Conservation (phyloP, 1,140 invertebrate genomes). For the Zelostemma sp. region DNA sequence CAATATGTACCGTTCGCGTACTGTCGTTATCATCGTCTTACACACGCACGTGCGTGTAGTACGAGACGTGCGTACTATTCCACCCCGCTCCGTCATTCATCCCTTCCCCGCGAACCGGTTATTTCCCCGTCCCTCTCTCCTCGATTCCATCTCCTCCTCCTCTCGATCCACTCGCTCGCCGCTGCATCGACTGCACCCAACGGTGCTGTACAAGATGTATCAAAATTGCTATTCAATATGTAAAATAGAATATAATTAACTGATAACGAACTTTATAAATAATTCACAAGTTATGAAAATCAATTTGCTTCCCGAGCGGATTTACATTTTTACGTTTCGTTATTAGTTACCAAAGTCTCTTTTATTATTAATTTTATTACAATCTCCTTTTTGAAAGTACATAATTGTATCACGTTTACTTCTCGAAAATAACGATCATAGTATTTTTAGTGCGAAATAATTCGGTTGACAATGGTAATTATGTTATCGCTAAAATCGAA, state of each 20-base stretch:
- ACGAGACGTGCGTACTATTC: conserved; percentile 65
- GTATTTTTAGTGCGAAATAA: too few relatives aligned
- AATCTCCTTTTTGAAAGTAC: too few relatives aligned
- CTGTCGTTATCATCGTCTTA: conserved; percentile 59
- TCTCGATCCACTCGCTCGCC: background rate
- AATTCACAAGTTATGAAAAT: conserved; percentile 10
- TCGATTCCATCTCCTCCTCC: too few relatives aligned
- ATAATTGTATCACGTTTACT: too few relatives aligned
- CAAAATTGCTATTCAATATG: conserved; percentile 39
- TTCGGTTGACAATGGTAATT: too few relatives aligned
- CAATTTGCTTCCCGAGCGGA: background rate
- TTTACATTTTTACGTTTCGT: too few relatives aligned
- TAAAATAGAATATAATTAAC: conserved; percentile 1
- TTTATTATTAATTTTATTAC: too few relatives aligned
- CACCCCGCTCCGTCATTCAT: conserved; percentile 19
- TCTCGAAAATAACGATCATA: too few relatives aligned
- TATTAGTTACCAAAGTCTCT: too few relatives aligned
- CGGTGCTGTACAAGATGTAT: conserved; percentile 36
- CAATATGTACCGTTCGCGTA: conserved; percentile 48
- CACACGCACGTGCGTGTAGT: conserved; percentile 65
- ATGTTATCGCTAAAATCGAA: too few relatives aligned
- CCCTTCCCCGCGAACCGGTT: conserved; percentile 16
- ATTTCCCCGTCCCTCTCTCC: background rate
- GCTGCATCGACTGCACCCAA: conserved; percentile 32
- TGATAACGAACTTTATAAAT: conserved; percentile 27